Percentiles rank a stretch among this genome's conserved stretches.
Conservation (phyloP, 2,888 invertebrate species). For the Nymphalis polychloros region DNA sequence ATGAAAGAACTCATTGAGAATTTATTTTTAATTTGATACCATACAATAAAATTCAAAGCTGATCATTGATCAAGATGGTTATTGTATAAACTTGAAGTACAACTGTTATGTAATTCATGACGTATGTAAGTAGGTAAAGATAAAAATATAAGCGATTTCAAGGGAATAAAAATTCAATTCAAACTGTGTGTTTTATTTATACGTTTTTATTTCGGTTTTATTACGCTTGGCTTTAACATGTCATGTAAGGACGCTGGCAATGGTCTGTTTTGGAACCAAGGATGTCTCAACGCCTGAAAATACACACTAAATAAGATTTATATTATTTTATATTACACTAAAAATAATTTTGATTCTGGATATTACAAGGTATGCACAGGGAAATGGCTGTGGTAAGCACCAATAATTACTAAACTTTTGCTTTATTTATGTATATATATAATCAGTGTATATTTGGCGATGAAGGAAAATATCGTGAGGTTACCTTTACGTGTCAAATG, state of each 20-base stretch:
- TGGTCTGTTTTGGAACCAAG: conserved; percentile 87
- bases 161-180: conserved; percentile 54
- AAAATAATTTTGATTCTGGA: too few relatives aligned
- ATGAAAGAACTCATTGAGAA: too few relatives aligned
- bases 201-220: conserved; percentile 51
- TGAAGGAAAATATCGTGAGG: too few relatives aligned
- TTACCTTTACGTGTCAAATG: too few relatives aligned
- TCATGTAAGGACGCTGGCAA: conserved; percentile 83
- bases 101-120: conserved; percentile 61
- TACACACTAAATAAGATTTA: not conserved
- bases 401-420: conserved; percentile 86
- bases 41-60: conserved; percentile 36
- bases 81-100: conserved; percentile 61
- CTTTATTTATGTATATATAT: conserved; percentile 41
- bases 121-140: conserved; percentile 51
- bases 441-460: too few relatives aligned
- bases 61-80: conserved; percentile 58
- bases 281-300: conserved; percentile 86
- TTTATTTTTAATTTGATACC: not conserved
- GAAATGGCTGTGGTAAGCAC: not conserved
- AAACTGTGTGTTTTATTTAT: conserved; percentile 42
- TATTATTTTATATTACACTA: too few relatives aligned
- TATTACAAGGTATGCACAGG: too few relatives aligned
- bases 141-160: conserved; percentile 43
- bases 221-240: conserved; percentile 84